A percentile compares a stretch with the other conserved stretches of the same genome.
Conservation (phyloP, 2,797 vertebrate genomes). For the Mus spretus region DNA sequence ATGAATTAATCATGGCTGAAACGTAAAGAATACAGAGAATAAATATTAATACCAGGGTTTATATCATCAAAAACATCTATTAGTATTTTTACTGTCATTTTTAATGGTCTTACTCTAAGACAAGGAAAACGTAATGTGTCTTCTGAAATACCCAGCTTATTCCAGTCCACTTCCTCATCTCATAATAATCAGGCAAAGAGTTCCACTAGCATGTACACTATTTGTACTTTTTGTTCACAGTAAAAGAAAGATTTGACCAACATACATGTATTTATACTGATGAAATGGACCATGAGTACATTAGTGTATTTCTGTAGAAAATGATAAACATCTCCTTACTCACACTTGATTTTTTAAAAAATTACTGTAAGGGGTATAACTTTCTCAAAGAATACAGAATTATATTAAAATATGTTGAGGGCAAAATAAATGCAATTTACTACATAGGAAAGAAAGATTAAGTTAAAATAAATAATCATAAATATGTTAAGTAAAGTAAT, state of each 20-base stretch:
- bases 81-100: neutral
- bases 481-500: constrained; percentile 4
- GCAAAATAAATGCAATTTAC: constrained; percentile 12
- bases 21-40: neutral
- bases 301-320: neutral
- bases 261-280: neutral
- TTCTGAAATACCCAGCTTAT: neutral
- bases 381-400: neutral
- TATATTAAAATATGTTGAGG: neutral
- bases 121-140: neutral
- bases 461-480: constrained; percentile 12
- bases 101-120: neutral
- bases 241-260: neutral
- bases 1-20: neutral
- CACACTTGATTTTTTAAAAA: neutral
- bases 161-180: neutral
- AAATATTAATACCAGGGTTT: neutral
- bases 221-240: neutral
- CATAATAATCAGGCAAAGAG: neutral
- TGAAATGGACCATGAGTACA: neutral
- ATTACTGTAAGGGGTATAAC: neutral
- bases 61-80: neutral
- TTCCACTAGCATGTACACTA: neutral
- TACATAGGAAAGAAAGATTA: neutral
- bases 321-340: neutral